Evolutionary conservation across 2,888 invertebrate species (phyloP).

Genomic region (Cephus pygmeus): DNA sequence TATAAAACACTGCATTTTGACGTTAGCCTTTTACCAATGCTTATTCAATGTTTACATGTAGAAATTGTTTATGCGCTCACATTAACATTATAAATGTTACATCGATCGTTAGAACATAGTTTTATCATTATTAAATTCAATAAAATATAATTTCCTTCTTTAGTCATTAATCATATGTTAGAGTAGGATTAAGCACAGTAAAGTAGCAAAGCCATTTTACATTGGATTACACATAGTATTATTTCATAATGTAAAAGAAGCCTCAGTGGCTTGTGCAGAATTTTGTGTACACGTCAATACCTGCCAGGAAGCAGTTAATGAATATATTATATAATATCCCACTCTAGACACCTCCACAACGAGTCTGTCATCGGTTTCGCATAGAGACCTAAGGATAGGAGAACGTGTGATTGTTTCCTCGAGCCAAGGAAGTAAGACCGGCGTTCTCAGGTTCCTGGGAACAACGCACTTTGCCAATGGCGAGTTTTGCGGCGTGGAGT

Average conservation of each 20-base stretch:
- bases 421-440: constrained; percentile 89
- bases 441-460: constrained; percentile 87
- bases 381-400: constrained; percentile 80
- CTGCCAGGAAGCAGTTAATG: neutral
- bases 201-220: neutral
- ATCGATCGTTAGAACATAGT: neutral
- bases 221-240: no score
- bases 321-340: constrained; percentile 11
- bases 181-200: neutral
- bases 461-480: constrained; percentile 91
- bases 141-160: neutral
- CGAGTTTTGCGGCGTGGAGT: constrained; percentile 95
- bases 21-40: neutral
- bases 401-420: constrained; percentile 92
- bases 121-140: neutral
- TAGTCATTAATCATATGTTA: neutral
- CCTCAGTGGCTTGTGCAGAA: neutral
- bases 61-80: neutral
- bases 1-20: neutral
- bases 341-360: constrained; percentile 68
- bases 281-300: neutral
- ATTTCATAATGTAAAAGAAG: neutral
- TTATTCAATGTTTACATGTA: neutral
- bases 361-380: constrained; percentile 65
- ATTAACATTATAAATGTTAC: neutral